Percentiles rank a stretch among this genome's conserved stretches.
Evolutionary conservation across 2,113 vertebrate species (phyloP).

Genomic region (Heloderma charlesbogerti): DNA sequence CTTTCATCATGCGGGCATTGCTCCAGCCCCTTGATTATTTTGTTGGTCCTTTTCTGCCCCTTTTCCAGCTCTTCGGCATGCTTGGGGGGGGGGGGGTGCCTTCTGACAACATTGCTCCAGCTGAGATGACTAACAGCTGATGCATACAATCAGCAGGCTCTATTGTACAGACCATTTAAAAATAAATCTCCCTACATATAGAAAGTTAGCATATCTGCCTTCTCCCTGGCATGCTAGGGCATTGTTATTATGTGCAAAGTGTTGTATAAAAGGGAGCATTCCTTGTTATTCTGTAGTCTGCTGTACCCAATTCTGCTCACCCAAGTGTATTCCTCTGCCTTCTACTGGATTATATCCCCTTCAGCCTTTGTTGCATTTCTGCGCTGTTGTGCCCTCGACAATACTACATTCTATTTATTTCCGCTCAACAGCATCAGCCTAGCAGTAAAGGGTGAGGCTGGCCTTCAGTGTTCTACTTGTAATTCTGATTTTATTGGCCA

Average conservation of each 20-base stretch:
- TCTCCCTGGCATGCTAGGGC: neutral
- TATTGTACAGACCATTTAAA: neutral
- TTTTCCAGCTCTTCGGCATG: no score
- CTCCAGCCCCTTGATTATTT: no score
- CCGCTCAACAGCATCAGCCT: neutral
- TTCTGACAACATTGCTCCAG: neutral
- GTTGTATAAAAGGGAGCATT: no score
- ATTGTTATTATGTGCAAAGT: neutral
- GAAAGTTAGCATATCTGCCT: neutral
- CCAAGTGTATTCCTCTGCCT: no score
- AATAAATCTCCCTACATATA: neutral
- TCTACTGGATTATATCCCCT: neutral
- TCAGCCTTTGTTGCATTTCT: neutral
- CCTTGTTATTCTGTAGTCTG: neutral
- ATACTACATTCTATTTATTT: neutral
- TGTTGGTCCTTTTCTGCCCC: no score
- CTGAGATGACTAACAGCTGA: neutral
- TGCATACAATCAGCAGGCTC: neutral
- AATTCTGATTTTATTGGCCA: neutral
- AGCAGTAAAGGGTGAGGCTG: neutral
- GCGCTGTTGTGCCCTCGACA: neutral
- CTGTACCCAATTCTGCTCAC: neutral
- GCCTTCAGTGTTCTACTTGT: neutral
- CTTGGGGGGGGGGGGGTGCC: no score
- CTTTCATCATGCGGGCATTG: no score